phyloP scores from a whole-genome alignment of 1,140 invertebrate species.

The Gryon sp. region DNA sequence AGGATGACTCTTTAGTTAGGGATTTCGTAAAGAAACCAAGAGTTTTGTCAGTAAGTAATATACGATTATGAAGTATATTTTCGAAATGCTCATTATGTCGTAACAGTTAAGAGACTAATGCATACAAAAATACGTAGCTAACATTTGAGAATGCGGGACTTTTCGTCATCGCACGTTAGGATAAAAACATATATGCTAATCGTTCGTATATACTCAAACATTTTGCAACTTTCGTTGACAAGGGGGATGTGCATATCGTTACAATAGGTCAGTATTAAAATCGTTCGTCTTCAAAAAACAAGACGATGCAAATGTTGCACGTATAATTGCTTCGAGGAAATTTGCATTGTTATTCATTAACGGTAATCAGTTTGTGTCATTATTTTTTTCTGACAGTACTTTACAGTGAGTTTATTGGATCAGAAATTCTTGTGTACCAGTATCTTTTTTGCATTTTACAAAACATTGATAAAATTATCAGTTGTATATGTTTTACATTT shows the following conservation, averaged over 20 bases:
- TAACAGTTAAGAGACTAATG: slow-evolving; percentile 16
- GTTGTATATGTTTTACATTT: too few relatives aligned
- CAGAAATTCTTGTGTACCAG: too few relatives aligned
- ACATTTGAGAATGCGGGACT: background rate
- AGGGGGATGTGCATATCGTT: background rate
- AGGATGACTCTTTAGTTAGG: background rate
- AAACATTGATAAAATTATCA: too few relatives aligned
- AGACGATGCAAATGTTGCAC: too few relatives aligned
- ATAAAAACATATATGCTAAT: slow-evolving; percentile 14
- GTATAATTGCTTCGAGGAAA: too few relatives aligned
- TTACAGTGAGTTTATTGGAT: too few relatives aligned
- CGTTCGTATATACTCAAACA: background rate
- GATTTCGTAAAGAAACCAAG: background rate
- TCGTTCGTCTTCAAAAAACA: too few relatives aligned
- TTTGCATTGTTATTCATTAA: too few relatives aligned
- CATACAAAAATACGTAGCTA: slow-evolving; percentile 4
- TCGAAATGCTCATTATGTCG: slow-evolving; percentile 15
- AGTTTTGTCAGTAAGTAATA: background rate
- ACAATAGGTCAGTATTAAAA: background rate
- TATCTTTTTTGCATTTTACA: too few relatives aligned
- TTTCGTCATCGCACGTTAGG: background rate
- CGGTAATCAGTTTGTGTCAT: too few relatives aligned
- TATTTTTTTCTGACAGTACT: too few relatives aligned
- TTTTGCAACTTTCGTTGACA: background rate
- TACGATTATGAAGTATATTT: slow-evolving; percentile 14